These are phyloP conservation scores for Maccullochella peelii DNA, from an alignment of 2,113 vertebrate genomes.

Conservation along the genomic window DNA sequence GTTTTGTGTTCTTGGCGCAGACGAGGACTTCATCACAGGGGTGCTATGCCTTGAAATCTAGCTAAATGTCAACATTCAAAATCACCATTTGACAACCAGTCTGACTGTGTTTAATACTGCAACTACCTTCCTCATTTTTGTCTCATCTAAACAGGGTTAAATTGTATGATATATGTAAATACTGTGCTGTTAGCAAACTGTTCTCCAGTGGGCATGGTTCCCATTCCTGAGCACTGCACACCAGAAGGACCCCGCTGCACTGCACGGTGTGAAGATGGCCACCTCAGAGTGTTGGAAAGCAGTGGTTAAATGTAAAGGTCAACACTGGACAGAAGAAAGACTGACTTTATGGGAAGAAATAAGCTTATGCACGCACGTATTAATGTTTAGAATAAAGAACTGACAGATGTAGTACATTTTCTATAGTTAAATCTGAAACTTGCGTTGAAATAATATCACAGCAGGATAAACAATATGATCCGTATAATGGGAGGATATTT, in stretches of 20 bases:
- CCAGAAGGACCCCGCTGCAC: neutral
- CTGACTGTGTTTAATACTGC: constrained; percentile 23
- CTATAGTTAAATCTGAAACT: too few species aligned
- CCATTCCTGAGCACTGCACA: constrained; percentile 8
- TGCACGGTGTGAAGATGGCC: neutral
- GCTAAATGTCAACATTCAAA: constrained; percentile 30
- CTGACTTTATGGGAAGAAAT: constrained; percentile 13
- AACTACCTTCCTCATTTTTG: constrained; percentile 28
- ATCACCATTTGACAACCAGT: neutral
- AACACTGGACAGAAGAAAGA: neutral
- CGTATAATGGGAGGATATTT: too few species aligned
- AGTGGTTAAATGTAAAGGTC: too few species aligned
- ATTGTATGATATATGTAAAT: constrained; percentile 37
- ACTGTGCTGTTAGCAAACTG: constrained; percentile 36
- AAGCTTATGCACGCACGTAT: neutral
- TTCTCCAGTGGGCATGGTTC: constrained; percentile 30
- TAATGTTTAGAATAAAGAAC: too few species aligned
- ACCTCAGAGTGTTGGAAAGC: neutral
- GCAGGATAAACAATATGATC: too few species aligned
- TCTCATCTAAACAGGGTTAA: constrained; percentile 51
- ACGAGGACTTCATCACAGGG: neutral
- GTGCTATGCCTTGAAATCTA: constrained; percentile 1
- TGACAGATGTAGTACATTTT: too few species aligned
- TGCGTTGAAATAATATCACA: too few species aligned
- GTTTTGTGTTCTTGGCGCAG: constrained; percentile 18